phyloP scores from a whole-genome alignment of 2,888 invertebrate species.

The Orthosia gothica region DNA sequence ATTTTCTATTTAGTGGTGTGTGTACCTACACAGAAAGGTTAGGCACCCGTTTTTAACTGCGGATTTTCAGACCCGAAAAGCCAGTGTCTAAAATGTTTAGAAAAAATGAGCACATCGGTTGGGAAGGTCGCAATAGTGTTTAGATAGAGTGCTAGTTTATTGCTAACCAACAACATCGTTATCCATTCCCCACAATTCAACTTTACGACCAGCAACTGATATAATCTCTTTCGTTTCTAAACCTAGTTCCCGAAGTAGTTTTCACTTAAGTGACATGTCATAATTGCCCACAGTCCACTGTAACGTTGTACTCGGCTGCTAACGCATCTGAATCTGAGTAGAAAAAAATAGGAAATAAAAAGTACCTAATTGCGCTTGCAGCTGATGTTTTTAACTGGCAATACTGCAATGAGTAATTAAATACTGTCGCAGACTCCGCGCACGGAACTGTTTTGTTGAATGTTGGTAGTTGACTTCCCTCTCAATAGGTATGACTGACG shows the following conservation, averaged over 20 bases:
- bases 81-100: neutral
- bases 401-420: no score
- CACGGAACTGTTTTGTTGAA: no score
- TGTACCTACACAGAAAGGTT: neutral
- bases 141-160: conserved; percentile 49
- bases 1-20: conserved; percentile 25
- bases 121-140: conserved; percentile 22
- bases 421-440: no score
- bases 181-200: conserved; percentile 36
- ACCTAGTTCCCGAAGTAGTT: conserved; percentile 3
- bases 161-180: conserved; percentile 21
- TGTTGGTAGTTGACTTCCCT: no score
- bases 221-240: conserved; percentile 19
- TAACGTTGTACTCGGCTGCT: no score
- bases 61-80: neutral
- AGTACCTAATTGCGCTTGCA: no score
- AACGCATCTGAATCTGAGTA: no score
- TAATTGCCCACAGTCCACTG: neutral
- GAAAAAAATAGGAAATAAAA: no score
- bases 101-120: neutral
- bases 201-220: conserved; percentile 48
- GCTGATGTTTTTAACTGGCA: no score
- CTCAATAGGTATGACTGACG: no score
- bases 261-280: conserved; percentile 23
- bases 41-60: neutral